Conservation (phyloP, 1,140 invertebrate species). For the Sesamia nonagrioides region DNA sequence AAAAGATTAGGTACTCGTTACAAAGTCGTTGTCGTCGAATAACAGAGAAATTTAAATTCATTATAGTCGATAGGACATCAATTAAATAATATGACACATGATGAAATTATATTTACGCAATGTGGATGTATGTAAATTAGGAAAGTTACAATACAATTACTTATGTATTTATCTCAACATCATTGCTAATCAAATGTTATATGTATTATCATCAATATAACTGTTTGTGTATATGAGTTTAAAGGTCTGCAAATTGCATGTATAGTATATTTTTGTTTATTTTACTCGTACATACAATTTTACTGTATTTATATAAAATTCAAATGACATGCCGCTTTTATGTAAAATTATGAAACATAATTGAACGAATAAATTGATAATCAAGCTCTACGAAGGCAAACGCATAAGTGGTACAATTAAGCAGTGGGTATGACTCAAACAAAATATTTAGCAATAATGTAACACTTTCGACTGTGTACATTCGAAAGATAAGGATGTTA, state of each 20-base stretch:
- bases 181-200: neutral
- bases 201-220: neutral
- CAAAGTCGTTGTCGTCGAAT: slow-evolving; percentile 67
- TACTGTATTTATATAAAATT: neutral
- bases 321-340: neutral
- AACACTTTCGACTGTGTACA: slow-evolving; percentile 46
- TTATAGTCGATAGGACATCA: slow-evolving; percentile 38
- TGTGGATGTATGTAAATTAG: slow-evolving; percentile 15
- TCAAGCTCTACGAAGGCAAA: slow-evolving; percentile 17
- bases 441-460: slow-evolving; percentile 48
- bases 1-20: slow-evolving; percentile 75
- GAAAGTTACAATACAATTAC: slow-evolving; percentile 23
- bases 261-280: neutral
- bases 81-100: slow-evolving; percentile 37
- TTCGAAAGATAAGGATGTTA: slow-evolving; percentile 54
- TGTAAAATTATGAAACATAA: neutral
- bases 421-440: slow-evolving; percentile 34
- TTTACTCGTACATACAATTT: neutral
- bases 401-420: slow-evolving; percentile 43
- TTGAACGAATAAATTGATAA: slow-evolving; percentile 13
- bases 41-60: slow-evolving; percentile 76
- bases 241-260: no score
- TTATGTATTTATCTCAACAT: neutral
- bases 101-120: slow-evolving; percentile 34
- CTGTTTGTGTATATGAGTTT: neutral